Conservation (phyloP, 2,113 vertebrate species). For the Colaptes auratus region DNA sequence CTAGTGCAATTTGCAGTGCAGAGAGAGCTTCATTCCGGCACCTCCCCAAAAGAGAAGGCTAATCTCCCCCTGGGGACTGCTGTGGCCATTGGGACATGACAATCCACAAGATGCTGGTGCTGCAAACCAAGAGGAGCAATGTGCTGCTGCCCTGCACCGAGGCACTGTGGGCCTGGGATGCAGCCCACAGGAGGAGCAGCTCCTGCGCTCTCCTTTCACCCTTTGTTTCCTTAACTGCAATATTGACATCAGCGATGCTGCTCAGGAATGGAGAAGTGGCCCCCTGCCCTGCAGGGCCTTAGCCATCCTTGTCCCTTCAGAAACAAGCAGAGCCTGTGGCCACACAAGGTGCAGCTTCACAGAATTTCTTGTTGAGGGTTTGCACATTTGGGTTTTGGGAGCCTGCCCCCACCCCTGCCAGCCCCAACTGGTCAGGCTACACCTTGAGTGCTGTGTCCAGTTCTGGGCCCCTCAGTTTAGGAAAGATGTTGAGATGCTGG, state of each 20-base stretch:
- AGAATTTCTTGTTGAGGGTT: background rate
- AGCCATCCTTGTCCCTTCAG: background rate
- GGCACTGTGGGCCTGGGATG: background rate
- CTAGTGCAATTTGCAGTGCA: background rate
- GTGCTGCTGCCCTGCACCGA: rapidly evolving
- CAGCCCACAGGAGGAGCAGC: rapidly evolving
- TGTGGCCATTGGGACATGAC: rapidly evolving
- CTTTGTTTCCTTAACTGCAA: background rate
- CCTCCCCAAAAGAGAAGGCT: too few species aligned
- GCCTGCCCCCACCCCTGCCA: rapidly evolving
- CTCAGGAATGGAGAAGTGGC: background rate
- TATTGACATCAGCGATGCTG: background rate
- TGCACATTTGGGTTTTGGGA: background rate
- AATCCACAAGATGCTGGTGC: rapidly evolving
- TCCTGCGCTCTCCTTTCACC: background rate
- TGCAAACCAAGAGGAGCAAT: background rate
- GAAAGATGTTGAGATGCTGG: too few species aligned
- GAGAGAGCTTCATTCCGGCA: background rate
- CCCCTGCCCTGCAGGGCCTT: too few species aligned
- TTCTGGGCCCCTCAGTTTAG: too few species aligned
- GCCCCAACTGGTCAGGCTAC: background rate
- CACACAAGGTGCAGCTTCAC: background rate
- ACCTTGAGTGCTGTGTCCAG: too few species aligned
- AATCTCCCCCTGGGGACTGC: rapidly evolving
- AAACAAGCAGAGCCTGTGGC: background rate